Base-by-base conservation (phyloP, 2,888 invertebrate species). In the Synanthedon andrenaeformis region DNA sequence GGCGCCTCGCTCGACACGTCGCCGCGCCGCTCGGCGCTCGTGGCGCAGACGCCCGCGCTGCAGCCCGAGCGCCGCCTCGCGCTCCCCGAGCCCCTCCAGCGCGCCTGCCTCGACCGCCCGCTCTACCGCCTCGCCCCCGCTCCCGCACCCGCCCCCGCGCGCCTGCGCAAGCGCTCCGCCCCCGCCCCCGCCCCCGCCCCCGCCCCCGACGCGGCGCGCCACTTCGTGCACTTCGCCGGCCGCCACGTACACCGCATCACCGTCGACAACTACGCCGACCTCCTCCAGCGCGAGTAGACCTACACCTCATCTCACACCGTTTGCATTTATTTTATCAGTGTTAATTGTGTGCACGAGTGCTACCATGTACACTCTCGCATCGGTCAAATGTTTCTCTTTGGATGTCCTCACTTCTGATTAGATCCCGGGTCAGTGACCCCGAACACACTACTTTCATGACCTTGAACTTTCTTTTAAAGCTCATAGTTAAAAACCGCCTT, bases 1-100 rank as follows among this genome's bases (percentile, higher is more conserved):
- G 97, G 96, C 86, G 90, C 94, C 13, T 91, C 92, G 68, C 94
- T 96, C 51, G 92, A 96, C 72, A 94, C 95, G 49, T 89, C 91
- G 61, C 90, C 92, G 59, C 92, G 96, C 50, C 89, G 93, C 57
- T 91, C 92, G 66, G 90, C 92, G 45, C 94, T 95, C 92, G 89
- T 90, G 53, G 94, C 96, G 2, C 87, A 92, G 19, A 81, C 89
- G 52, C 95, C 95, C 3, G 91, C 92, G 12, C 79, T 96, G 28
- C 80, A 95, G 52, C 35, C 35, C 6, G 35, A 35, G 35, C 10
- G 35, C 10, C 35, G 35, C 35, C 35, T 35, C 35, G 88, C 88
- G 14, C 90, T 57, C 23, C n/a, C 58, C 28, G 42, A 23, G 28
- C 14, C 52, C 42, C 1, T 14, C 11, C 55, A 42, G 58, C 57